Conservation (phyloP, 53 echinoderm and acorn worm genomes). For the Hippasteria phrygiana region DNA sequence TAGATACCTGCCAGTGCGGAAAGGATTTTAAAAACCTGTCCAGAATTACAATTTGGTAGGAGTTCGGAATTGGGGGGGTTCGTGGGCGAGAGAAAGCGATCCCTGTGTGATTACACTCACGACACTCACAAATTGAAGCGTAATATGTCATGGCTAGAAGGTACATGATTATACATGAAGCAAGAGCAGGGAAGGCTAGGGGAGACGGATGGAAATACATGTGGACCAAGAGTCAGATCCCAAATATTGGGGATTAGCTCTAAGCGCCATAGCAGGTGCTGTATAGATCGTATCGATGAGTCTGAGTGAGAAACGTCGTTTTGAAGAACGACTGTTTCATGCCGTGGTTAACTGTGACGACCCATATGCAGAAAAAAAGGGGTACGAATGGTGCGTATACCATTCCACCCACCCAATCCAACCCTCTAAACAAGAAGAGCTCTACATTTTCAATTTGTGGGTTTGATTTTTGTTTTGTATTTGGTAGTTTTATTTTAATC, state of each 20-base stretch:
- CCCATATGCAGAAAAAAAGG: no score
- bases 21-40: background rate
- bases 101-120: background rate
- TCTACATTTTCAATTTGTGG: no score
- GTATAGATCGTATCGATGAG: conserved; percentile 39
- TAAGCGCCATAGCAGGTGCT: conserved; percentile 57
- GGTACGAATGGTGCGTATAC: no score
- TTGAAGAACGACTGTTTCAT: conserved; percentile 38
- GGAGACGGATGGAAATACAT: background rate
- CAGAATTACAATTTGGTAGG: background rate
- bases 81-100: background rate
- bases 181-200: background rate
- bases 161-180: background rate
- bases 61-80: background rate
- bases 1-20: background rate
- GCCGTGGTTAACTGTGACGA: no score
- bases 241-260: conserved; percentile 9
- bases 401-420: no score
- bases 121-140: background rate
- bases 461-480: no score
- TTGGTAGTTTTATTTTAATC: no score
- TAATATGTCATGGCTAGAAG: background rate
- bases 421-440: no score
- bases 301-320: background rate
- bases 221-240: conserved; percentile 27